A percentile compares a stretch with the other conserved stretches of the same genome.
phyloP scores from a whole-genome alignment of 2,797 vertebrate genomes.

The Cirrhinus mrigala region DNA sequence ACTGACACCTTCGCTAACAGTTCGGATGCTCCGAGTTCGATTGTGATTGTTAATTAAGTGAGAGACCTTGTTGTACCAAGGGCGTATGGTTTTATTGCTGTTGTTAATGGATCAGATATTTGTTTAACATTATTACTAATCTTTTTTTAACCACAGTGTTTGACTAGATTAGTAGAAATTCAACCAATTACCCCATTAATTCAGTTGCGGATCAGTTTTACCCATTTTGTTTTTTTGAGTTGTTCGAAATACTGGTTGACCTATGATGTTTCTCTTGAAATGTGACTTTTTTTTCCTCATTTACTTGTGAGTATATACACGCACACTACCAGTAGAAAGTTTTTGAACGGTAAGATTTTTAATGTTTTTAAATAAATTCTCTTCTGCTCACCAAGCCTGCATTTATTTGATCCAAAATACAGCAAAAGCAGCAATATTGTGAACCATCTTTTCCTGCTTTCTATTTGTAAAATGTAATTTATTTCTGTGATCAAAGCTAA shows the following conservation, averaged over 20 bases:
- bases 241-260: not conserved
- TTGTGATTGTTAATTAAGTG: slow-evolving; percentile 23
- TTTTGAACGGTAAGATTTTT: too few species aligned
- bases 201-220: not conserved
- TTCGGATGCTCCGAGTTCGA: slow-evolving; percentile 30
- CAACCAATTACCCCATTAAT: not conserved
- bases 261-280: not conserved
- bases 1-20: slow-evolving; percentile 35
- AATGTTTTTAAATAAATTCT: too few species aligned
- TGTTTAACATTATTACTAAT: not conserved
- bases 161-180: not conserved
- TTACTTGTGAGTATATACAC: too few species aligned
- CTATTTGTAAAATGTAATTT: too few species aligned
- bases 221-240: not conserved
- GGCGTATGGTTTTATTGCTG: not conserved
- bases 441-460: too few species aligned
- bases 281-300: not conserved
- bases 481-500: too few species aligned
- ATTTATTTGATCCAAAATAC: too few species aligned
- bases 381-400: too few species aligned
- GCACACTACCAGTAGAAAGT: too few species aligned
- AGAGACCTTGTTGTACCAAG: not conserved
- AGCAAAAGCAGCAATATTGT: too few species aligned
- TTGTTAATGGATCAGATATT: not conserved
- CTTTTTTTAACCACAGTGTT: not conserved